phyloP scores from a whole-genome alignment of 2,113 vertebrate species.

The Pseudonaja textilis region DNA sequence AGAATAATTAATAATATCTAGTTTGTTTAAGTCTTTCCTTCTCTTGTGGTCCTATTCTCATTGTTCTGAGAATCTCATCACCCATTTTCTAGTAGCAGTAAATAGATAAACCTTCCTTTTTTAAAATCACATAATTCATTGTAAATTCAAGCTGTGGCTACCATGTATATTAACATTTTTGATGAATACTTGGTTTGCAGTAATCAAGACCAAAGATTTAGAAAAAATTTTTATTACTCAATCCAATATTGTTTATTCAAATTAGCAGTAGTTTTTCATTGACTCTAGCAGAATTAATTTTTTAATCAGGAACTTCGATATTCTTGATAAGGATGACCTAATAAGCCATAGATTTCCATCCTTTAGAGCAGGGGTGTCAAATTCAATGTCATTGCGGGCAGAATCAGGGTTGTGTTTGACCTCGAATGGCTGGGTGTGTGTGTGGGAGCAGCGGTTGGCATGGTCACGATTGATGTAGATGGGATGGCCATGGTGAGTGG shows the following conservation, averaged over 20 bases:
- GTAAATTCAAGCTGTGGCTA: not conserved
- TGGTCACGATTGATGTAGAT: too few relatives aligned
- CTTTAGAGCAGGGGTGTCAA: not conserved
- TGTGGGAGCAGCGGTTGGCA: too few relatives aligned
- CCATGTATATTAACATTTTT: not conserved
- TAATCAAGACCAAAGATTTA: not conserved
- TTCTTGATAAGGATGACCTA: not conserved
- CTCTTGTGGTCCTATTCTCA: too few relatives aligned
- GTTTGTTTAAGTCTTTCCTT: not conserved
- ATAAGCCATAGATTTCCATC: not conserved
- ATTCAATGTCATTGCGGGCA: too few relatives aligned
- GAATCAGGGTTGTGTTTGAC: too few relatives aligned
- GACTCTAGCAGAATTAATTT: not conserved
- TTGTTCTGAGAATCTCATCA: not conserved
- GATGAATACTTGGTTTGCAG: not conserved
- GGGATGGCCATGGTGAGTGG: too few relatives aligned
- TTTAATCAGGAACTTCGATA: not conserved
- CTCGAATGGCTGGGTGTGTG: too few relatives aligned
- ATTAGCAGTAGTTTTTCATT: not conserved
- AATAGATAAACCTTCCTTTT: not conserved
- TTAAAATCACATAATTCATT: not conserved
- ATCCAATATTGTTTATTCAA: not conserved
- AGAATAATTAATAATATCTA: not conserved
- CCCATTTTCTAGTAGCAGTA: not conserved
- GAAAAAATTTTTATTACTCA: not conserved